A percentile compares a stretch with the other conserved stretches of the same genome.
Conservation (phyloP, 1,140 invertebrate species). For the Heliconius eleuchia region DNA sequence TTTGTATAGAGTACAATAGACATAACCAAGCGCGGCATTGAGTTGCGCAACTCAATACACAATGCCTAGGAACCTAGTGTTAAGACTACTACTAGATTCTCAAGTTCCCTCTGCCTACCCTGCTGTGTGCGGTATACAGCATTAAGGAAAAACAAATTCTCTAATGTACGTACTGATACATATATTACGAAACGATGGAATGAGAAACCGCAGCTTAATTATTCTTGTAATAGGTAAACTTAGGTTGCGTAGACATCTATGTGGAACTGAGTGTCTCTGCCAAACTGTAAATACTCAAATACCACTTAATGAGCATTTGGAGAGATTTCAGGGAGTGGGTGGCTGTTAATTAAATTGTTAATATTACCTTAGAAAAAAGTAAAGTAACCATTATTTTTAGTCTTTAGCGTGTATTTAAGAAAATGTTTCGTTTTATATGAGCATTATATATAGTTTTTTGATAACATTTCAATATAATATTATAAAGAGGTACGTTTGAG, state of each 20-base stretch:
- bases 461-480: too few relatives aligned
- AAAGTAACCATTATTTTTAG: background rate
- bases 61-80: too few relatives aligned
- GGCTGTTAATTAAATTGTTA: background rate
- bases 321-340: background rate
- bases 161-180: background rate
- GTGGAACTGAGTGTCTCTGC: background rate
- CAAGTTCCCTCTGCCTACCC: too few relatives aligned
- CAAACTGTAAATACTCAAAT: background rate
- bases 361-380: background rate
- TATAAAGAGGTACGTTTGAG: too few relatives aligned
- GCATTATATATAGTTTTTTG: too few relatives aligned
- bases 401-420: background rate
- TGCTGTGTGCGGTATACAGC: too few relatives aligned
- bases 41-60: too few relatives aligned
- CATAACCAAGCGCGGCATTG: too few relatives aligned
- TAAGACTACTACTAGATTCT: too few relatives aligned
- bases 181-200: background rate
- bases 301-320: background rate
- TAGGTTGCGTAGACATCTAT: background rate
- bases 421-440: background rate
- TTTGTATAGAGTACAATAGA: too few relatives aligned
- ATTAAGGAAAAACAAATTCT: background rate
- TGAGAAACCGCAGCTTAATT: slow-evolving; percentile 3
- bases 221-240: slow-evolving; percentile 1